These are phyloP conservation scores for Corvus hawaiiensis DNA, from an alignment of 2,113 vertebrate genomes.

Conservation along the genomic window DNA sequence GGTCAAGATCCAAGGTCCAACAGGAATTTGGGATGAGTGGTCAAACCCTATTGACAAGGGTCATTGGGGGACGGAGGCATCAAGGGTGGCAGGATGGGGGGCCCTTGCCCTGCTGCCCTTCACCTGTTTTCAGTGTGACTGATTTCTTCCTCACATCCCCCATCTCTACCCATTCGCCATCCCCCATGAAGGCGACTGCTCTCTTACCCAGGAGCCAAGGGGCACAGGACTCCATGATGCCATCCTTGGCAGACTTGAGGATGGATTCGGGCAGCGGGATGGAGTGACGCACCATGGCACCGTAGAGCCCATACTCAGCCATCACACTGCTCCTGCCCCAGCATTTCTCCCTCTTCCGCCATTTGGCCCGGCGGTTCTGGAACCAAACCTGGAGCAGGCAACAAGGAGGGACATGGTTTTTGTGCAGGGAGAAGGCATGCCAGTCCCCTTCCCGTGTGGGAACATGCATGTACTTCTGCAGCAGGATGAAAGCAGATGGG, in stretches of 20 bases:
- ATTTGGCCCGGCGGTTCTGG: slow-evolving; percentile 97
- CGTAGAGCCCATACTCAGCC: slow-evolving; percentile 96
- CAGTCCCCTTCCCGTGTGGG: background rate
- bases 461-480: background rate
- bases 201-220: slow-evolving; percentile 97
- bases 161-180: background rate
- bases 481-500: background rate
- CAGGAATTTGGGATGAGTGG: background rate
- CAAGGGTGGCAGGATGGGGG: rapidly evolving
- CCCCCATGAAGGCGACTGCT: background rate
- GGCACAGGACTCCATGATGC: slow-evolving; percentile 99
- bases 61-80: rapidly evolving
- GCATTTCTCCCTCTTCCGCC: slow-evolving; percentile 98
- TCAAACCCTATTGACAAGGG: background rate
- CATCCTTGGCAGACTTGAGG: slow-evolving; percentile 97
- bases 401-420: background rate
- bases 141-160: background rate
- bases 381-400: slow-evolving; percentile 87
- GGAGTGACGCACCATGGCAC: slow-evolving; percentile 98
- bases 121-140: rapidly evolving
- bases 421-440: background rate
- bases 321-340: slow-evolving; percentile 99
- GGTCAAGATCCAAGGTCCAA: background rate
- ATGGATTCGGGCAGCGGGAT: slow-evolving; percentile 98
- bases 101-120: background rate